Evolutionary conservation across 2,113 vertebrate species (phyloP).

Genomic region (Diadophis punctatus): DNA sequence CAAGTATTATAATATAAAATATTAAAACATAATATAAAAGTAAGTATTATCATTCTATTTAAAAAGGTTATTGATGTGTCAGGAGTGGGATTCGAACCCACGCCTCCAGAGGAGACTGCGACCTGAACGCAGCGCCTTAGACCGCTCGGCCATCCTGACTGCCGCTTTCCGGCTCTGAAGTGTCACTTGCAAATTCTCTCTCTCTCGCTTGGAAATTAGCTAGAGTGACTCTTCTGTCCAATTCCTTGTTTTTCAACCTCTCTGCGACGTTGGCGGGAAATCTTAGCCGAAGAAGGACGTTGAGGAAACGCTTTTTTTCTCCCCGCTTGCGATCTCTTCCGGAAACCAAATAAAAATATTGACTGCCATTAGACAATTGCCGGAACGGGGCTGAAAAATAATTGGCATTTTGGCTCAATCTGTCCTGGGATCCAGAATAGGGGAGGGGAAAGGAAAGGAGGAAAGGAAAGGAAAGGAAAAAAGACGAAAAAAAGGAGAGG

Average conservation of each 20-base stretch:
- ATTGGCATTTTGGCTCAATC: background rate
- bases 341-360: background rate
- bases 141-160: background rate
- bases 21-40: no score
- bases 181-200: background rate
- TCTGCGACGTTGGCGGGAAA: background rate
- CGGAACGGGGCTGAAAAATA: background rate
- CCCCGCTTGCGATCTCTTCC: background rate
- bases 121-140: background rate
- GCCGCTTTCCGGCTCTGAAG: rapidly evolving
- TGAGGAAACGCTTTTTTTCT: no score
- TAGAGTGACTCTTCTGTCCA: no score
- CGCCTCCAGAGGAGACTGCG: background rate
- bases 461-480: no score
- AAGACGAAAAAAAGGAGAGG: no score
- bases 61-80: background rate
- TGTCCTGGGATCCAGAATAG: background rate
- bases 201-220: background rate
- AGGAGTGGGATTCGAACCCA: background rate
- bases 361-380: background rate
- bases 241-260: background rate
- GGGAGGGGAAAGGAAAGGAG: no score
- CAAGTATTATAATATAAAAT: no score
- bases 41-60: no score
- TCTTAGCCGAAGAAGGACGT: background rate